Evolutionary conservation across 1,140 invertebrate species (phyloP).

Genomic region (Bicyclus anynana): DNA sequence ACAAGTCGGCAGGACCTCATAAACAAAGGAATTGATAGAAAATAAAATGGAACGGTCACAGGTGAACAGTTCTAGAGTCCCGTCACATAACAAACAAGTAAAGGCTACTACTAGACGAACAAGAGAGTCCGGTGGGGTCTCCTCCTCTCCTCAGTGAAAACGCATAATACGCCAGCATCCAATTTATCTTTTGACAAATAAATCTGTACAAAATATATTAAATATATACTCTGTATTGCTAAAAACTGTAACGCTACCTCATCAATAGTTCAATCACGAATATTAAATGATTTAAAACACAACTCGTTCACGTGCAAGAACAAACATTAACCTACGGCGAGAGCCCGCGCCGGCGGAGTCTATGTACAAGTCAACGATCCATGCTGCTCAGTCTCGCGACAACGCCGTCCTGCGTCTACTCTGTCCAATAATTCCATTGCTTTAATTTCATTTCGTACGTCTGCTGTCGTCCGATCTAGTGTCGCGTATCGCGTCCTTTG

Average conservation of each 20-base stretch:
- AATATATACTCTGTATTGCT: conserved; percentile 78
- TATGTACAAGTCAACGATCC: conserved; percentile 69
- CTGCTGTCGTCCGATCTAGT: conserved; percentile 54
- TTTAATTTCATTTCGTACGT: conserved; percentile 48
- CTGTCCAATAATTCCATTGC: conserved; percentile 63
- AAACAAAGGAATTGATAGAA: conserved; percentile 73
- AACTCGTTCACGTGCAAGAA: conserved; percentile 72
- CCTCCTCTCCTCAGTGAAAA: conserved; percentile 68
- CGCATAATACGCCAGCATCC: conserved; percentile 73
- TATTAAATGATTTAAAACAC: conserved; percentile 76
- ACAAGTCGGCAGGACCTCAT: conserved; percentile 71
- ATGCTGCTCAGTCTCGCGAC: conserved; percentile 67
- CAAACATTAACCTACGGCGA: conserved; percentile 66
- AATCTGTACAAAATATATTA: conserved; percentile 79
- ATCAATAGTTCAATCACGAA: conserved; percentile 74
- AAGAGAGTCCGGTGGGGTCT: conserved; percentile 55
- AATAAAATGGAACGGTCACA: conserved; percentile 43
- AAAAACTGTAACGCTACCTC: conserved; percentile 76
- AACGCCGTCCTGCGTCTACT: conserved; percentile 57
- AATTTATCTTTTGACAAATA: conserved; percentile 79
- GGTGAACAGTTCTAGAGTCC: neutral
- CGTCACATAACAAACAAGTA: conserved; percentile 19
- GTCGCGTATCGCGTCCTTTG: conserved; percentile 66
- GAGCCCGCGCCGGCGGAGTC: conserved; percentile 47
- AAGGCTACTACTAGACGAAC: conserved; percentile 42